Base-by-base conservation (phyloP, 2,888 invertebrate species). In the Lobophora halterata region DNA sequence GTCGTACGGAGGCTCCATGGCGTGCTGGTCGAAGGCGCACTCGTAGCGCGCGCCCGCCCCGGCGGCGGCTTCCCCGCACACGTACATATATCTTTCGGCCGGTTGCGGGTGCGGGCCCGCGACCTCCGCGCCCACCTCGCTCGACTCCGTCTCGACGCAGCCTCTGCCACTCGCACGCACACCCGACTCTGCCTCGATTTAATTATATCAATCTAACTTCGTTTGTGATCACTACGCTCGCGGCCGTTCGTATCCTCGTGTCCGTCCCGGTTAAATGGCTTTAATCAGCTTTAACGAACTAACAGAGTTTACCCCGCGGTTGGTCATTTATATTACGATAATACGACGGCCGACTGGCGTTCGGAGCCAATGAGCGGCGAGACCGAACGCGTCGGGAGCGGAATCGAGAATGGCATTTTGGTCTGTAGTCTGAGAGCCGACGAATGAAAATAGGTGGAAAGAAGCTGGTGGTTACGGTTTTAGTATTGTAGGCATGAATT, bases 1-100 rank as follows among this genome's bases (percentile, higher is more conserved):
- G 71, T 95, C 95, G 79, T 95, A 92, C 47, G 83, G 75, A 14
- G 88, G 83, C 63, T 94, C 94, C 93, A 95, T 78, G 79, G 81
- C 48, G n/a, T n/a, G n/a, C n/a, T n/a, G n/a, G n/a, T 83, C 85
- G 71, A 76, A 82, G 59, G 75, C 63, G 71, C 82, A 83, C 61
- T 86, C 83, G 71, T 82, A 86, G 44, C 85, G 77, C 58, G 75
- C 67, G 60, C 60, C 39, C 24, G 19, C 26, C 61, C 29, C 19
- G 18, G 28, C 63, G 50, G 58, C 55, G 49, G 32, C 32, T 14
- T 78, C 81, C 49, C 77, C 82, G 76, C 83, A 83, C 70, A 86
- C 83, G 82, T 78, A 87, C 86, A 87, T 87, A 75, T 71, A 85
- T 63, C 72, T 72, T 65, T 76, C 82, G 76, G 80, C 58, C 68